A percentile compares a stretch with the other conserved stretches of the same genome.
phyloP scores from a whole-genome alignment of 2,888 invertebrate genomes.

The Amiota communis region DNA sequence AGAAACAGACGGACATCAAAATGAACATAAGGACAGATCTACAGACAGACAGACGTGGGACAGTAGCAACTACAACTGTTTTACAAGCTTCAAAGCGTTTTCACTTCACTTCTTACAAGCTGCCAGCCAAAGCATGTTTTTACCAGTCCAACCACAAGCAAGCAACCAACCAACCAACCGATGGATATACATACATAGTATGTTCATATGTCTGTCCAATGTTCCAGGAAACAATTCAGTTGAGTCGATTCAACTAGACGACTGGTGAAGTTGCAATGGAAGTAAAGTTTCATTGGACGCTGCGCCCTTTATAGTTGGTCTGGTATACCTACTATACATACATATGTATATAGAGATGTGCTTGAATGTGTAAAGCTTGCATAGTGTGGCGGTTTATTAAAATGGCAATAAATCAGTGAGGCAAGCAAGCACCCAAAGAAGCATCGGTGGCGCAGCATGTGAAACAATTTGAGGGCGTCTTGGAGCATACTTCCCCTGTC shows the following conservation, averaged over 20 bases:
- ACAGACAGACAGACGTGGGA: slow-evolving; percentile 36
- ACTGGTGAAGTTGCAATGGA: not conserved
- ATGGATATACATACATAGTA: not conserved
- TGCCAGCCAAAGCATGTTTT: not conserved
- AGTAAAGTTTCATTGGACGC: slow-evolving; percentile 1
- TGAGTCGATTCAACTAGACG: slow-evolving; percentile 39
- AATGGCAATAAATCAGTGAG: slow-evolving; percentile 59
- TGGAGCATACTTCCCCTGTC: too few relatives aligned
- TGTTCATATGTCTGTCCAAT: slow-evolving; percentile 34
- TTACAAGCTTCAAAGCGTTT: slow-evolving; percentile 63
- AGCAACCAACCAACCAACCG: too few relatives aligned
- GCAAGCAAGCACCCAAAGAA: slow-evolving; percentile 23
- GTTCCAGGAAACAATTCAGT: slow-evolving; percentile 68
- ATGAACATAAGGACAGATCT: not conserved
- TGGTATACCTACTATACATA: not conserved
- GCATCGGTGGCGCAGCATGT: slow-evolving; percentile 23
- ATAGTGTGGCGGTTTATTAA: slow-evolving; percentile 48
- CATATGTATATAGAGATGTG: not conserved
- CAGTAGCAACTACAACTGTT: slow-evolving; percentile 62
- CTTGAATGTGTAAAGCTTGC: slow-evolving; percentile 24
- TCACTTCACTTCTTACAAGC: slow-evolving; percentile 21
- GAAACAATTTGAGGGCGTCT: not conserved
- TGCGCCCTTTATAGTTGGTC: too few relatives aligned
- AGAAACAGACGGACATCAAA: not conserved
- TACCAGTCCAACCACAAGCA: too few relatives aligned